Conservation (phyloP, 2,797 vertebrate genomes). For the Coregonus suidteri region DNA sequence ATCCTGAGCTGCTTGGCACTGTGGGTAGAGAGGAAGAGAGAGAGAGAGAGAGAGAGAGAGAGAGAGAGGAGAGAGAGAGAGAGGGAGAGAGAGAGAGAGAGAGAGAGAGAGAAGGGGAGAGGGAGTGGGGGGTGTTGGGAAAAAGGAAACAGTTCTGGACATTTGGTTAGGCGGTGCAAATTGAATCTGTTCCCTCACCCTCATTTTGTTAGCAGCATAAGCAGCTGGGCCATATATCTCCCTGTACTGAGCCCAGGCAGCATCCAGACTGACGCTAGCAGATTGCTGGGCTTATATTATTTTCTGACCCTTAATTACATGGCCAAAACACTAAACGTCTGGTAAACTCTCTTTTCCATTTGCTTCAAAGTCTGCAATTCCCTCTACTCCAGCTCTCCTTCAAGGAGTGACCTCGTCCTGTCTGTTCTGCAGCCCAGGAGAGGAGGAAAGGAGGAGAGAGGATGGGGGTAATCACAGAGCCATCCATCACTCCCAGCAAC, state of each 20-base stretch:
- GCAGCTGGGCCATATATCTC: not conserved
- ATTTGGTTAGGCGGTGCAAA: conserved; percentile 1
- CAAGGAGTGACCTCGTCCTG: not conserved
- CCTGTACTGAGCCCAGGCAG: not conserved
- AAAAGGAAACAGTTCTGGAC: not conserved
- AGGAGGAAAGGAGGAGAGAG: not conserved
- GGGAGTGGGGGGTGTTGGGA: not conserved
- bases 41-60: not conserved
- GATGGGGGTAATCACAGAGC: not conserved
- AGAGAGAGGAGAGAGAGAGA: conserved; percentile 5
- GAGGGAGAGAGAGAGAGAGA: not conserved
- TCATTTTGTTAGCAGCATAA: not conserved
- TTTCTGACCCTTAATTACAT: not conserved
- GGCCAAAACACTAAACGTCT: not conserved
- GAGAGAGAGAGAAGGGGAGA: not conserved
- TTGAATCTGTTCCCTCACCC: not conserved
- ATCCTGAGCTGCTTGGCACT: conserved; percentile 63
- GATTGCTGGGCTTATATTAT: not conserved
- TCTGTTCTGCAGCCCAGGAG: not conserved
- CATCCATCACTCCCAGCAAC: too few species aligned
- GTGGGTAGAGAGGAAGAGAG: conserved; percentile 9
- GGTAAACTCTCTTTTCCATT: not conserved
- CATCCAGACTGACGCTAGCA: not conserved
- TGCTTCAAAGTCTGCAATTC: not conserved
- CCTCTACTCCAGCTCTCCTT: not conserved